phyloP scores from a whole-genome alignment of 2,113 vertebrate species.

The Cromileptes altivelis region DNA sequence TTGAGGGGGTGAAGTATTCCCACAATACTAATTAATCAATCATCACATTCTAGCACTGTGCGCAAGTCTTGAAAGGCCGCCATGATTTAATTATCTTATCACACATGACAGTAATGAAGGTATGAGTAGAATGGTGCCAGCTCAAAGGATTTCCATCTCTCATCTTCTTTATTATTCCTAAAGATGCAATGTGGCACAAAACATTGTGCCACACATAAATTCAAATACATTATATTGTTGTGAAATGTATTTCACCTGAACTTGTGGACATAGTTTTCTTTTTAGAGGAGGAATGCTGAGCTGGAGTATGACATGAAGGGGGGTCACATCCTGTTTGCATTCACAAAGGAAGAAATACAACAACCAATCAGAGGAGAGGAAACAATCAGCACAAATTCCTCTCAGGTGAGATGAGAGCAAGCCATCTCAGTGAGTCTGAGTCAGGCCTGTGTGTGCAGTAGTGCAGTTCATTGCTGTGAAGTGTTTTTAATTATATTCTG shows the following conservation, averaged over 20 bases:
- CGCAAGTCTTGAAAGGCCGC: too few species aligned
- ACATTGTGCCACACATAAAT: not conserved
- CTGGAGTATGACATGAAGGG: not conserved
- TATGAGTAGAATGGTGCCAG: not conserved
- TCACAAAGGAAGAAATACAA: not conserved
- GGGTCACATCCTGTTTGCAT: not conserved
- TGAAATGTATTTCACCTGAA: not conserved
- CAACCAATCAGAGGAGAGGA: conserved; percentile 20
- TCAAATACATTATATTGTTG: not conserved
- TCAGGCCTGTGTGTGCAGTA: not conserved
- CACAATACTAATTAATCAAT: too few species aligned
- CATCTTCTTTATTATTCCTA: not conserved
- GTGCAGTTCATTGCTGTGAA: not conserved
- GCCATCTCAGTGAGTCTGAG: not conserved
- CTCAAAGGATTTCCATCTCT: not conserved
- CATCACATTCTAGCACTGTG: too few species aligned
- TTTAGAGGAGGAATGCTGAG: not conserved
- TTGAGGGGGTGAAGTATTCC: too few species aligned
- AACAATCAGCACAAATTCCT: conserved; percentile 21
- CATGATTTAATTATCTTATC: not conserved
- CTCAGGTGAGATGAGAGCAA: conserved; percentile 36
- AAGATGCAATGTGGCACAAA: not conserved
- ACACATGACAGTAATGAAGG: not conserved
- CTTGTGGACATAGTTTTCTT: not conserved
- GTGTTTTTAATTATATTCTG: not conserved